Percentiles rank a stretch among this genome's conserved stretches.
Conservation (phyloP, 1,140 invertebrate species). For the Bombus soroeensis region DNA sequence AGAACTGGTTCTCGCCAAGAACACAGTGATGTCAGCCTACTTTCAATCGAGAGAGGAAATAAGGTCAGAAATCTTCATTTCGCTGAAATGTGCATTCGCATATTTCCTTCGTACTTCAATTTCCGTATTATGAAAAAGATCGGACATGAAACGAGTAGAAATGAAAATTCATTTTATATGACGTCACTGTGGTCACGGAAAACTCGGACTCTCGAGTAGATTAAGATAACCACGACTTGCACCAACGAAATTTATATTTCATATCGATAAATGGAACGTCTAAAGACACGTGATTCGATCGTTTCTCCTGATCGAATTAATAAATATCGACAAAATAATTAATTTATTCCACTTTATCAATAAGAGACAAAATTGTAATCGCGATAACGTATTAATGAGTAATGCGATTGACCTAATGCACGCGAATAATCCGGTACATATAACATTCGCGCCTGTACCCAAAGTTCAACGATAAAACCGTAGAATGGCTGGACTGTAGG, state of each 20-base stretch:
- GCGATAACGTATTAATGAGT: neutral
- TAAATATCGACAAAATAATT: neutral
- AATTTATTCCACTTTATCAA: neutral
- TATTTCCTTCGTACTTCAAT: neutral
- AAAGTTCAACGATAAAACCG: constrained; percentile 47
- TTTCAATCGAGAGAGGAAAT: neutral
- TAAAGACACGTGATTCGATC: neutral
- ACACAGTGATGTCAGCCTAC: neutral
- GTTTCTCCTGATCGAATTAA: neutral
- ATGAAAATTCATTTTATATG: neutral
- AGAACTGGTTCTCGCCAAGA: neutral
- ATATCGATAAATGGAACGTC: neutral
- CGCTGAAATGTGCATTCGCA: neutral
- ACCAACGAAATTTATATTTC: neutral
- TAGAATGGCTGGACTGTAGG: neutral
- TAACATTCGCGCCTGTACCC: constrained; percentile 8
- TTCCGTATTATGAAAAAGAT: too few relatives aligned
- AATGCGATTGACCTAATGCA: constrained; percentile 14
- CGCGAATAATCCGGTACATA: too few relatives aligned
- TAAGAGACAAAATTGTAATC: neutral
- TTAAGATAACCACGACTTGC: neutral
- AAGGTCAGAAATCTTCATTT: constrained; percentile 20
- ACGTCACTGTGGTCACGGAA: neutral
- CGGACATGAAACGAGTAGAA: neutral
- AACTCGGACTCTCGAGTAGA: too few relatives aligned